phyloP scores from a whole-genome alignment of 2,113 vertebrate genomes.

The Platichthys stellatus region DNA sequence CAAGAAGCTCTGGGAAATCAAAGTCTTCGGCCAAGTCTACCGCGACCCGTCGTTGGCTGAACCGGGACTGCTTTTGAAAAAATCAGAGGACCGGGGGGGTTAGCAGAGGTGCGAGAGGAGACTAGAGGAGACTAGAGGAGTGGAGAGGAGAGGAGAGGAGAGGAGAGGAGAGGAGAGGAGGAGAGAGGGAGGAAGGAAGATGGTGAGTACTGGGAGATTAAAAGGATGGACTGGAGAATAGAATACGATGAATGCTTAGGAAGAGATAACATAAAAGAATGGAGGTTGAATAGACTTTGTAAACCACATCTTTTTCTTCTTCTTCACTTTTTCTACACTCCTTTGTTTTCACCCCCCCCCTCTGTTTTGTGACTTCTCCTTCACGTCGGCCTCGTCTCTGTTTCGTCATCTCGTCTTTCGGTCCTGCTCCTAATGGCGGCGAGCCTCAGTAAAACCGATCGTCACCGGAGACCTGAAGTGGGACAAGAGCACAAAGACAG shows the following conservation, averaged over 20 bases:
- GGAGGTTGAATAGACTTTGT: constrained; percentile 27
- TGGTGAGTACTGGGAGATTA: neutral
- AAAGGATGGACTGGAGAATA: neutral
- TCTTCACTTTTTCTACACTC: neutral
- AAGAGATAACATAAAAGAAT: neutral
- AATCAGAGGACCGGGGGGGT: too few species aligned
- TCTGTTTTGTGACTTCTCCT: neutral
- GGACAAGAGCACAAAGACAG: constrained; percentile 32
- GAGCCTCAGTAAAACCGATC: constrained; percentile 29
- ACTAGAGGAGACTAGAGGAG: too few species aligned
- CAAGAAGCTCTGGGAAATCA: constrained; percentile 18
- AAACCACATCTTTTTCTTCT: neutral
- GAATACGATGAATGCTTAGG: too few species aligned
- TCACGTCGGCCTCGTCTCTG: constrained; percentile 28
- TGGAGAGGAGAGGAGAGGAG: neutral
- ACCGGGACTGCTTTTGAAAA: neutral
- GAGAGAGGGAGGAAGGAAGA: neutral
- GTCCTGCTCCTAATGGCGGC: constrained; percentile 32
- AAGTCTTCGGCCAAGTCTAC: too few species aligned
- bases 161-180: neutral
- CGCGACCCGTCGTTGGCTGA: constrained; percentile 18
- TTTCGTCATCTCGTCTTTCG: constrained; percentile 26
- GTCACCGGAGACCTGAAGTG: constrained; percentile 25
- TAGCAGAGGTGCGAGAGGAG: too few species aligned
- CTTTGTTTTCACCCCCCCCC: neutral